Evolutionary conservation across 2,888 invertebrate species (phyloP).

Genomic region (Trachelus troglodyta): DNA sequence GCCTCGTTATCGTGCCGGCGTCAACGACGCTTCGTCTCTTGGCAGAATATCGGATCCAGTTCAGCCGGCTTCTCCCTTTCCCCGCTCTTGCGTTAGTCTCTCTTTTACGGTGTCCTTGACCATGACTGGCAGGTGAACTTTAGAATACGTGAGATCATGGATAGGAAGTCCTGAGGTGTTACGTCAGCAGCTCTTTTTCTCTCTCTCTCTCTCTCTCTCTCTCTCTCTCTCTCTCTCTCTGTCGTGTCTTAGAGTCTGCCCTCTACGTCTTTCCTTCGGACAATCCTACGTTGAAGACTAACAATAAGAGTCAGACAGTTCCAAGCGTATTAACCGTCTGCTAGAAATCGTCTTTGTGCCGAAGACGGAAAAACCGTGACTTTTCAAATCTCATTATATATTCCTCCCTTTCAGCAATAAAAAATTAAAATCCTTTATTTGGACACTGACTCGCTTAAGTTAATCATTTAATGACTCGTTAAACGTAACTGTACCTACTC

Average conservation of each 20-base stretch:
- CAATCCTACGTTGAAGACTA: neutral
- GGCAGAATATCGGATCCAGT: neutral
- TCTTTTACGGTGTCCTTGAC: constrained; percentile 9
- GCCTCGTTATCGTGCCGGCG: neutral
- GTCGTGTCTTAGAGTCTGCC: neutral
- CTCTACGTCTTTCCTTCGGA: neutral
- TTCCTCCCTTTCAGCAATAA: too few relatives aligned
- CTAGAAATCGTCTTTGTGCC: too few relatives aligned
- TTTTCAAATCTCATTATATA: too few relatives aligned
- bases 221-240: neutral
- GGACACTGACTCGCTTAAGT: too few relatives aligned
- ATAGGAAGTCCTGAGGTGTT: constrained; percentile 13
- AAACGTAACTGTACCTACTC: too few relatives aligned
- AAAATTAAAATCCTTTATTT: too few relatives aligned
- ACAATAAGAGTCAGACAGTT: too few relatives aligned
- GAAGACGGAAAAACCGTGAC: too few relatives aligned
- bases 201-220: too few relatives aligned
- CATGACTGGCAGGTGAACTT: neutral
- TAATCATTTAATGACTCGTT: too few relatives aligned
- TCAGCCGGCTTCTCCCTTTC: neutral
- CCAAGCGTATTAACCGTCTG: too few relatives aligned
- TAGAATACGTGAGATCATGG: constrained; percentile 3
- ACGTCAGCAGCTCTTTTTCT: constrained; percentile 4
- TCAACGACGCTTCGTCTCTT: neutral
- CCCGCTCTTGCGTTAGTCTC: too few relatives aligned